A percentile compares a stretch with the other conserved stretches of the same genome.
These are phyloP conservation scores for Diarsia dahlii DNA, from an alignment of 2,888 invertebrate genomes.

Conservation along the genomic window DNA sequence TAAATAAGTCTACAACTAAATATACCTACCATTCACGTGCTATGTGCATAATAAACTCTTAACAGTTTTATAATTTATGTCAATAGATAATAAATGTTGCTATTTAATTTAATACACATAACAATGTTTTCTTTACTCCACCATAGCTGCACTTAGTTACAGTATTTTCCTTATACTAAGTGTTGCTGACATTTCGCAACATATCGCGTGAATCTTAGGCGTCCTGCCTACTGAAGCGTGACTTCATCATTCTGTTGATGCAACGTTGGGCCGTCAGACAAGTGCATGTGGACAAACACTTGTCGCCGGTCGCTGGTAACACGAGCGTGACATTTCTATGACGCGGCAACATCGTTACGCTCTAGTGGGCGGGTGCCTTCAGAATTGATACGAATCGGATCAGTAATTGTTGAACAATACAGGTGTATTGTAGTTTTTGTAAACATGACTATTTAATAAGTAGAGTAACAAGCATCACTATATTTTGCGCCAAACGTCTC, in stretches of 20 bases:
- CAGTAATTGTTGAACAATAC: slow-evolving; percentile 21
- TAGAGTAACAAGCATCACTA: background rate
- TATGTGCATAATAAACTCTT: background rate
- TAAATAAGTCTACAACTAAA: background rate
- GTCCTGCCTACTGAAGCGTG: slow-evolving; percentile 24
- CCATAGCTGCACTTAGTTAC: slow-evolving; percentile 1
- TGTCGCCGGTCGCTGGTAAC: slow-evolving; percentile 1
- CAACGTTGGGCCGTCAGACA: background rate
- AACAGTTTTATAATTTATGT: slow-evolving; percentile 1
- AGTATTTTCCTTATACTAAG: slow-evolving; percentile 12
- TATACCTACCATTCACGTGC: background rate
- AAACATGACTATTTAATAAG: background rate
- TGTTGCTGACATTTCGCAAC: slow-evolving; percentile 1
- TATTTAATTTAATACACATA: background rate
- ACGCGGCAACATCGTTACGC: slow-evolving; percentile 41
- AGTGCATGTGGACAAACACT: slow-evolving; percentile 8
- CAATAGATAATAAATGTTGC: background rate
- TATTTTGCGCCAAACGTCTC: background rate
- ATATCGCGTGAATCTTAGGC: slow-evolving; percentile 8
- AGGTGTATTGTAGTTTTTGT: background rate
- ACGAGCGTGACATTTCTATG: slow-evolving; percentile 25
- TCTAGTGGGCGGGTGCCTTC: slow-evolving; percentile 34
- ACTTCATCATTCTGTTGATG: slow-evolving; percentile 12
- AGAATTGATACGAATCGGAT: slow-evolving; percentile 29
- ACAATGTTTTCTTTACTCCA: background rate